Evolutionary conservation across 2,888 invertebrate species (phyloP), one percentile per base, ranked within the genome.

Genomic region (Phania funesta): DNA sequence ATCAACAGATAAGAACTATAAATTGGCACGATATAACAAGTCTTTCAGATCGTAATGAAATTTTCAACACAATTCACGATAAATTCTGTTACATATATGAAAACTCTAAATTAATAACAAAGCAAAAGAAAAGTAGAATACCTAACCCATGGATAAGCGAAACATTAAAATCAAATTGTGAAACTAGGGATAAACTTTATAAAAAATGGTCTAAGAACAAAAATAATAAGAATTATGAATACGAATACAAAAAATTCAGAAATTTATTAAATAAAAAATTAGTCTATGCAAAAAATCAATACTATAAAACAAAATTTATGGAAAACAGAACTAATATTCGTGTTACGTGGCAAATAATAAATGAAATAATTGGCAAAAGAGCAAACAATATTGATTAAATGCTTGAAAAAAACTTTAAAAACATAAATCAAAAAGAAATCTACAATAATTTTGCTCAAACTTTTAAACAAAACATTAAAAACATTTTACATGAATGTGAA

Each of bases 131-230:
- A 22, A 22, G 24, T 7, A 67, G 52, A 52, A 11, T 9, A 11
- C 0, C 16, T 1, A 38, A 35, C 56, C 44, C 38, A 13, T 74
- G 74, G 74, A 74, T 74, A 13, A 64, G n/a, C 20, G 64, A 64
- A 9, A 20, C n/a, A 4, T 18, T 71, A 24, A 32, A 60, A 24
- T 38, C 16, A 60, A 6, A 26, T 2, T 71, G 38, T 60, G 60
- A 54, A 9, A 44, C 11, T n/a, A n/a, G 64, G 26, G 78, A 71
- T 70, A 54, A 78, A 56, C 64, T 78, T 26, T 78, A 62, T 48
- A 71, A 26, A 32, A 62, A 54, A 54, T 70, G 70, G 44, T 4
- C n/a, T 3, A 50, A 64, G 1, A 65, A 38, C 16, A 32, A 11
- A 26, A 77, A 70, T 11, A 68, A 58, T 16, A 44, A 11, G 44